These are phyloP conservation scores for Sebastes kiyomatsui DNA, from an alignment of 2,797 vertebrate genomes.

Conservation along the genomic window DNA sequence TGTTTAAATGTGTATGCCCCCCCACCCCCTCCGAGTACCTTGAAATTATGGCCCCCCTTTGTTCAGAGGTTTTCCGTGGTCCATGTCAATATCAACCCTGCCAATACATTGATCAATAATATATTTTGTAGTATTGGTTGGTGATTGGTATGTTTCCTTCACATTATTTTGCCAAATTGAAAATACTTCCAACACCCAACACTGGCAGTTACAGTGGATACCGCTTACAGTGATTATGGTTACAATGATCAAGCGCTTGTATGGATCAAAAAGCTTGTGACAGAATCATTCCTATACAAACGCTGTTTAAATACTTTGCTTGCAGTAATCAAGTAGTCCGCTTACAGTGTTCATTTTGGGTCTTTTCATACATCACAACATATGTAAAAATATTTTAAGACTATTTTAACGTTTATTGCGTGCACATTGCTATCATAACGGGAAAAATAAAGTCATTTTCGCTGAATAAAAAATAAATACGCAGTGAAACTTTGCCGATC, in stretches of 20 bases:
- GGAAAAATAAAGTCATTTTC: too few species aligned
- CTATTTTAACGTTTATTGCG: too few species aligned
- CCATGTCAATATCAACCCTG: neutral
- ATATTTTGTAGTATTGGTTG: neutral
- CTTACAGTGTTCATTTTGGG: neutral
- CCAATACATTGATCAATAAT: neutral
- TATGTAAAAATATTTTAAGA: neutral
- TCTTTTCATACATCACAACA: neutral
- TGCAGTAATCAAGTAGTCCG: too few species aligned
- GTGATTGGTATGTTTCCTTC: neutral
- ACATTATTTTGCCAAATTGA: neutral
- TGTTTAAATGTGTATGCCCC: neutral
- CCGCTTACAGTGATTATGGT: too few species aligned
- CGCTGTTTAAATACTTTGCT: too few species aligned
- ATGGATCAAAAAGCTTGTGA: too few species aligned
- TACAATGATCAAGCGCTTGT: too few species aligned
- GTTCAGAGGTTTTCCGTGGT: neutral
- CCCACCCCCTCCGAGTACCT: neutral
- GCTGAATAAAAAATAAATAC: too few species aligned
- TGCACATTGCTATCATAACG: too few species aligned
- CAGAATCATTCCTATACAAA: too few species aligned
- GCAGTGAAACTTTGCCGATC: too few species aligned
- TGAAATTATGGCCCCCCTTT: neutral
- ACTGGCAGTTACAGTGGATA: neutral
- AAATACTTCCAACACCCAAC: too few species aligned